phyloP scores from a whole-genome alignment of 2,797 vertebrate species.

The Sebastes minor region DNA sequence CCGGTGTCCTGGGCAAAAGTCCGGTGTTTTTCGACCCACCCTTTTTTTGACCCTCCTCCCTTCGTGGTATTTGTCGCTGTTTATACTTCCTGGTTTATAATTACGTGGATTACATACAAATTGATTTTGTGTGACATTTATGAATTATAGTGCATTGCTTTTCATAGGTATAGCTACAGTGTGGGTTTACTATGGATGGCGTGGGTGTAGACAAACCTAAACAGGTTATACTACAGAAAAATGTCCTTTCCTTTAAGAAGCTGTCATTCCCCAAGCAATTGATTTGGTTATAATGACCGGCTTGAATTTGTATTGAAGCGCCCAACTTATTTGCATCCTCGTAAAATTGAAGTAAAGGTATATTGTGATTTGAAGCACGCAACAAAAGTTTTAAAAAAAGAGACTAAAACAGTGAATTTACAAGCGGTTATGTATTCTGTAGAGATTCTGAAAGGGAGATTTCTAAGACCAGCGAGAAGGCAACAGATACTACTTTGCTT shows the following conservation, averaged over 20 bases:
- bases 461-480: not conserved
- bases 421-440: not conserved
- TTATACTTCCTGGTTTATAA: too few relatives aligned
- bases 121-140: too few relatives aligned
- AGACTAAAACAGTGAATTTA: not conserved
- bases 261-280: not conserved
- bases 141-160: too few relatives aligned
- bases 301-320: not conserved
- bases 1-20: too few relatives aligned
- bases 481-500: not conserved
- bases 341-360: not conserved
- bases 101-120: too few relatives aligned
- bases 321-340: not conserved
- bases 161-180: too few relatives aligned
- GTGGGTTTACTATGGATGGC: not conserved
- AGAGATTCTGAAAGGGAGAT: not conserved
- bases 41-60: too few relatives aligned
- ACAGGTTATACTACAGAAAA: not conserved
- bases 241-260: not conserved
- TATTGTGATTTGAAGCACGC: not conserved
- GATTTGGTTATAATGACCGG: not conserved
- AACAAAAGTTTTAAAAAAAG: not conserved
- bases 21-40: too few relatives aligned
- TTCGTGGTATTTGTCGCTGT: accelerated
- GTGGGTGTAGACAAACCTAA: not conserved